Conservation (phyloP, 2,113 vertebrate genomes). For the Tragelaphus scriptus region DNA sequence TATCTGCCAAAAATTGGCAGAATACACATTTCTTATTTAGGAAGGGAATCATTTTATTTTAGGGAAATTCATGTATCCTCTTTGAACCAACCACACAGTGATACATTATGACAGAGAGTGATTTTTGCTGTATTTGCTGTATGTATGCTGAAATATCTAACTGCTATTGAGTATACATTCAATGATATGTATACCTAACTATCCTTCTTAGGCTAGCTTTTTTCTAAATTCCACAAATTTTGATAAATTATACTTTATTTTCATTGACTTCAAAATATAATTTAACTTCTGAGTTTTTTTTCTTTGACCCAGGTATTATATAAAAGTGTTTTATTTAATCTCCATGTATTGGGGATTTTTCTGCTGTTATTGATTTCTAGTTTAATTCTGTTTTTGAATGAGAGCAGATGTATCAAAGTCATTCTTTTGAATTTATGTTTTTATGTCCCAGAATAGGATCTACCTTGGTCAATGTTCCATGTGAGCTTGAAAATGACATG, state of each 20-base stretch:
- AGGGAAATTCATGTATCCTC: neutral
- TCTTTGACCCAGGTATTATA: neutral
- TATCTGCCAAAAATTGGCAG: neutral
- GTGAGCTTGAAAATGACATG: neutral
- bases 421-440: neutral
- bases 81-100: neutral
- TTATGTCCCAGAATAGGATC: neutral
- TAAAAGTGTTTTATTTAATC: neutral
- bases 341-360: neutral
- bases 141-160: neutral
- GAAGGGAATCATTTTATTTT: neutral
- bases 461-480: neutral
- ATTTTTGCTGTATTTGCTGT: neutral
- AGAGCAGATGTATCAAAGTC: neutral
- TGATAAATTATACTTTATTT: neutral
- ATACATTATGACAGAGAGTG: neutral
- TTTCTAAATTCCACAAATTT: neutral
- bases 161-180: neutral
- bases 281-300: neutral
- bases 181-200: neutral
- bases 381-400: neutral
- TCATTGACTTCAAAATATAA: neutral
- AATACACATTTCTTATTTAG: neutral
- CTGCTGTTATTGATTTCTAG: neutral
- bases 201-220: neutral